Percentiles rank a stretch among this genome's conserved stretches.
These are phyloP conservation scores for Myotis daubentonii DNA, from an alignment of 2,797 vertebrate species.

Conservation along the genomic window DNA sequence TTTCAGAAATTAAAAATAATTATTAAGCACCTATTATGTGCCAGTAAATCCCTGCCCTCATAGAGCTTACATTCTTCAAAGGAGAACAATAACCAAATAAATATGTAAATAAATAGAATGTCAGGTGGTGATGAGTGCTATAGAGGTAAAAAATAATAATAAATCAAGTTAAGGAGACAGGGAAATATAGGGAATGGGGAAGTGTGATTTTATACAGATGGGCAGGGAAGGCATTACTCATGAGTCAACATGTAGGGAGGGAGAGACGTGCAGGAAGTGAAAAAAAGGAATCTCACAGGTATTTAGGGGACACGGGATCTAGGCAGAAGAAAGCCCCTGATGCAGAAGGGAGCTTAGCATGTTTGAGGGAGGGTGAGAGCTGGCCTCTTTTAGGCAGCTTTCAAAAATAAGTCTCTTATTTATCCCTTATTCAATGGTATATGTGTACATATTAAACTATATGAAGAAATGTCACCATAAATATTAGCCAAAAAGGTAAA, in stretches of 20 bases:
- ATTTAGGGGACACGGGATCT: fast-evolving
- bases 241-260: neutral
- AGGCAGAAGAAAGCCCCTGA: neutral
- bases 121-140: neutral
- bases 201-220: neutral
- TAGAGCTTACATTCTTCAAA: neutral
- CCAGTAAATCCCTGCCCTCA: neutral
- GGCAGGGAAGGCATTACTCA: neutral
- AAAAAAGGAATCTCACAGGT: neutral
- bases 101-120: neutral
- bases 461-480: neutral
- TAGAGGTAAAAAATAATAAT: neutral
- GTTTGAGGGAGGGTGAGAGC: neutral
- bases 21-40: neutral
- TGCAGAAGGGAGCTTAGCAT: neutral
- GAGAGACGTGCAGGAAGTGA: neutral
- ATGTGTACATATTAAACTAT: neutral
- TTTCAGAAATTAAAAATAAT: neutral
- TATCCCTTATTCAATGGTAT: neutral
- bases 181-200: neutral
- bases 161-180: neutral
- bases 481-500: neutral
- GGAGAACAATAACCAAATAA: neutral
- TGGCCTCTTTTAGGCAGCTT: neutral
- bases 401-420: neutral